Evolutionary conservation across 2,888 invertebrate genomes (phyloP).

Genomic region (Hoplodrina blanda): DNA sequence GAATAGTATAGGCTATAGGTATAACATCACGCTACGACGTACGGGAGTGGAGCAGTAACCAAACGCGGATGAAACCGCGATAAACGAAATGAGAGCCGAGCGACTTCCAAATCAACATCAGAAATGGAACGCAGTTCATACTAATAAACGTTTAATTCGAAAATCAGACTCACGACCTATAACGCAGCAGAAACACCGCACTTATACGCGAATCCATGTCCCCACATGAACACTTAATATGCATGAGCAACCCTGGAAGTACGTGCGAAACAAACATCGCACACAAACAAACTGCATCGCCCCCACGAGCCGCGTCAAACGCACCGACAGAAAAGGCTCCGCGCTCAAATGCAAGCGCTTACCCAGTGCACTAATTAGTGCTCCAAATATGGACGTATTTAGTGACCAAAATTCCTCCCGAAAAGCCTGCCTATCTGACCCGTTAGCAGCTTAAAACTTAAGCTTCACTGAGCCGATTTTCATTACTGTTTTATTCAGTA

Average conservation of each 20-base stretch:
- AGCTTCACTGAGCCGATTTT: constrained; percentile 45
- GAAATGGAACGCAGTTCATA: neutral
- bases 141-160: neutral
- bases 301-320: constrained; percentile 10
- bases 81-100: too few species aligned
- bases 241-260: constrained; percentile 28
- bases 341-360: constrained; percentile 23
- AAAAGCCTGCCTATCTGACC: constrained; percentile 37
- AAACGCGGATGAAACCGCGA: too few species aligned
- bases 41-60: too few species aligned
- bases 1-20: too few species aligned
- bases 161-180: neutral
- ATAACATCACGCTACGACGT: too few species aligned
- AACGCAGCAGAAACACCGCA: constrained; percentile 17
- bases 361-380: constrained; percentile 27
- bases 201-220: constrained; percentile 28
- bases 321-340: constrained; percentile 29
- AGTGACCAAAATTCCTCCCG: constrained; percentile 38
- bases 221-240: constrained; percentile 39
- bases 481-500: constrained; percentile 42
- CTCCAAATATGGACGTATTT: constrained; percentile 32
- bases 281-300: constrained; percentile 14
- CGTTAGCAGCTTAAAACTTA: constrained; percentile 49
- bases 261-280: neutral
- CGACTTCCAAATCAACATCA: neutral